Base-by-base conservation (phyloP, 2,113 vertebrate species). In the Argyrosomus japonicus region DNA sequence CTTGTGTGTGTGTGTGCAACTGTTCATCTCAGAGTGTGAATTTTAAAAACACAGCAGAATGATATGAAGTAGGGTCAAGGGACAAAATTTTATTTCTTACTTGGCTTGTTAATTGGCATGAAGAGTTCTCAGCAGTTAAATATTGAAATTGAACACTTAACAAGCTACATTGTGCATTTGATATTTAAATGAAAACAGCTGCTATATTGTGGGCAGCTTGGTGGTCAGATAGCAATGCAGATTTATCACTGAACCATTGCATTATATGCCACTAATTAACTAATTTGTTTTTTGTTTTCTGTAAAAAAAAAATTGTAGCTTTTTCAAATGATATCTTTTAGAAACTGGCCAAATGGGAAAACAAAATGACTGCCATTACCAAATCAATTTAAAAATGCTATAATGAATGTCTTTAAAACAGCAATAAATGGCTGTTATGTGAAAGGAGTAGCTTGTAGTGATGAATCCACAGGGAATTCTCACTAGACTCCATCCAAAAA, bases 101-200 rank as follows among this genome's bases (percentile, higher is more conserved):
- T 75, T 29, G 53, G 74, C 82, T 50, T 58, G 27, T 75, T 87
- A 85, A 88, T 74, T 85, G 51, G 32, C 48, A 58, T 15, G 47
- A 69, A 65, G 68, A 54, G 64, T 58, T 27, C 36, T 47, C 50
- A 9, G 25, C 29, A 51, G 23, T 76, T 15, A 32, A 63, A 85
- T 47, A 50, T 48, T 40, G 21, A 65, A 69, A 29, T 14, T 50
- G 15, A 83, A 65, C 60, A 51, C 45, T 51, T 29, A 27, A 25
- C 74, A 43, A 10, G 56, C 21, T 56, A 5, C 45, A 50, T 10
- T 32, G 29, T 51, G 17, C 17, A 27, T 62, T 53, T 77, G 15
- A 62, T 29, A 17, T 62, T 65, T 14, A 25, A 81, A 51, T 45
- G 19, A 18, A 25, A 74, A 27, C 50, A 25, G 40, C 12, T 69